Evolutionary conservation across 2,113 vertebrate genomes (phyloP), one percentile per base, ranked within the genome.

Genomic region (Tichodroma muraria): DNA sequence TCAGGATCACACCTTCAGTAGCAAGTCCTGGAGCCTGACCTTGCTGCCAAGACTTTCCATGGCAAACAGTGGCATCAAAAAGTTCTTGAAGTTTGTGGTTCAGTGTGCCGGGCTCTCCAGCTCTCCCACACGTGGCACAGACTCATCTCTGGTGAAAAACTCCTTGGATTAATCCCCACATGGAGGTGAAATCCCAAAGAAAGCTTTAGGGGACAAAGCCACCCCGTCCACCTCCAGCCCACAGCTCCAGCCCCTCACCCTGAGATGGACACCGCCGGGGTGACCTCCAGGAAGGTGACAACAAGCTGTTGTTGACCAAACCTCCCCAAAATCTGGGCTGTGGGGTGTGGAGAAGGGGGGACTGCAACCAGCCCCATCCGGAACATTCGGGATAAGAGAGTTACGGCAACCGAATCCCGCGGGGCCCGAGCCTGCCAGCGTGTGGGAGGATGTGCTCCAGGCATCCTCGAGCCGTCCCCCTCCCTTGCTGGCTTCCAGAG

Each of bases 401-500:
- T 44, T 85, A 15, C 22, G 2, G 68, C 52, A 37, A 66, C 16
- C 0, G 1, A 85, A 53, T 35, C 42, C 68, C 23, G 68, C 8
- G 1, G 80, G 82, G 89, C 80, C 59, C 0, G 2, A 72, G 63
- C 15, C 94, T 90, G 93, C 93, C 91, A 90, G 88, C 7, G 0
- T 1, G 95, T 93, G 90, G 95, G 93, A 94, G 93, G 92, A 80
- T 38, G 90, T 42, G 59, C 96, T 83, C 85, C 8, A 8, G 45
- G 79, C 50, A 86, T 80, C 64, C 56, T 63, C 42, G 10, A 66
- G 79, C 90, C 38, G 1, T 24, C 78, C 88, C 76, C 80, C 76
- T 95, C 90, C 89, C 85, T 90, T 80, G 38, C 88, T 94, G 94
- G 42, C 95, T 94, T 83, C 80, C 94, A 93, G 88, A 21, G 24